A percentile compares a stretch with the other conserved stretches of the same genome.
These are phyloP conservation scores for Calycopis cecrops DNA, from an alignment of 1,140 invertebrate genomes.

Conservation along the genomic window DNA sequence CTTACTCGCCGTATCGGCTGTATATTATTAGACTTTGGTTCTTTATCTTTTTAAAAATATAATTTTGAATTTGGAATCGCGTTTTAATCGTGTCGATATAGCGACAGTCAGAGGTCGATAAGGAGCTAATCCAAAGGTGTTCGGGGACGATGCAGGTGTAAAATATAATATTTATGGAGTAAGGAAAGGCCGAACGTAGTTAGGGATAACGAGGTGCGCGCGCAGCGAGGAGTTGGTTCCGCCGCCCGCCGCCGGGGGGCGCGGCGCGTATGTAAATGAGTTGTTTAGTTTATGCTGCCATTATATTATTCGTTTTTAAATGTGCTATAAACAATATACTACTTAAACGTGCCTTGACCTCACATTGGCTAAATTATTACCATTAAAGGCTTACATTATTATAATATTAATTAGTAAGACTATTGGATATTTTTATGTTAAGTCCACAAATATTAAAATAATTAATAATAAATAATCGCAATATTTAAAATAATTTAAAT, in stretches of 20 bases:
- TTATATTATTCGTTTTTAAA: constrained; percentile 42
- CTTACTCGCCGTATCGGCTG: neutral
- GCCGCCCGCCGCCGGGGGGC: constrained; percentile 59
- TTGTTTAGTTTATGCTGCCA: constrained; percentile 59
- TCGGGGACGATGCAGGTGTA: constrained; percentile 60
- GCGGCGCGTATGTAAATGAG: constrained; percentile 64
- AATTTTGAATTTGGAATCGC: too few species aligned
- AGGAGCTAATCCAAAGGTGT: constrained; percentile 14
- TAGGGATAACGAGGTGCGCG: constrained; percentile 69
- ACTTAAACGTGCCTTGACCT: neutral
- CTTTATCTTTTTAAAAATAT: too few species aligned
- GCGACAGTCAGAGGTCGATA: constrained; percentile 29
- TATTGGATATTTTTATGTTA: too few species aligned
- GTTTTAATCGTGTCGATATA: neutral
- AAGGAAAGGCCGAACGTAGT: constrained; percentile 67
- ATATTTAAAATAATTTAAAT: too few species aligned
- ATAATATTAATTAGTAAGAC: neutral
- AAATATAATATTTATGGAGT: constrained; percentile 72
- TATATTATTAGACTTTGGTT: too few species aligned
- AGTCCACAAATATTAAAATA: too few species aligned
- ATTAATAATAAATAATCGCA: too few species aligned
- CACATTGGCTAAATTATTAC: neutral
- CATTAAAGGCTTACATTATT: neutral
- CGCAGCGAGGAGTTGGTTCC: constrained; percentile 63
- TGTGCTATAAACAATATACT: constrained; percentile 15